phyloP scores from a whole-genome alignment of 2,888 invertebrate species.

The Andricus curvator region DNA sequence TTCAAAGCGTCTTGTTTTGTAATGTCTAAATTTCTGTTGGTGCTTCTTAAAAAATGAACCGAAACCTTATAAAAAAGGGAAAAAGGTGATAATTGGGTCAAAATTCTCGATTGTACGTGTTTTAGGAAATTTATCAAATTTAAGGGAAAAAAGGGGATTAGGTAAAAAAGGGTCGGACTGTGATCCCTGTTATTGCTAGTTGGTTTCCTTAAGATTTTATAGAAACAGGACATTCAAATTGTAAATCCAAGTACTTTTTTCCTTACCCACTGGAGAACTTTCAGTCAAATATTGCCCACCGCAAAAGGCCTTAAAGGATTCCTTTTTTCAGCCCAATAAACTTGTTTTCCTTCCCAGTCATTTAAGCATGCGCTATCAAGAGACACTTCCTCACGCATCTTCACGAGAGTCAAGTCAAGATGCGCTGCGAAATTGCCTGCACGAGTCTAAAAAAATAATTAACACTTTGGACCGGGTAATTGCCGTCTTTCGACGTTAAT shows the following conservation, averaged over 20 bases:
- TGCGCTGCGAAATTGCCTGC: not conserved
- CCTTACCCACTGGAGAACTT: not conserved
- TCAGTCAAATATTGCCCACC: not conserved
- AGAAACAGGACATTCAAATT: not conserved
- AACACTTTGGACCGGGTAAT: conserved; percentile 38
- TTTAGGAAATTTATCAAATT: no score
- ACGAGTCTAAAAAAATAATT: conserved; percentile 43
- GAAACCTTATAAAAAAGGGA: no score
- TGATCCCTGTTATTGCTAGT: conserved; percentile 39
- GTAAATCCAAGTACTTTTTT: no score
- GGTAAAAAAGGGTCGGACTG: no score
- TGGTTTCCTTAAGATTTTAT: not conserved
- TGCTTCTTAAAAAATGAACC: no score
- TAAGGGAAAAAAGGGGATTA: no score
- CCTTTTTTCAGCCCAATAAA: not conserved
- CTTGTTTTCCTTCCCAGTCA: conserved; percentile 7
- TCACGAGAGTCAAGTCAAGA: not conserved
- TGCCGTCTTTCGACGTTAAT: conserved; percentile 56
- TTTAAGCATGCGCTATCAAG: not conserved
- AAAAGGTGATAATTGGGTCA: no score
- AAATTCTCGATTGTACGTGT: no score
- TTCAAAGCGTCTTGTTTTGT: no score
- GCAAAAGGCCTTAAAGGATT: not conserved
- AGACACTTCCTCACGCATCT: not conserved
- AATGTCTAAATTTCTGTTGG: no score